phyloP scores from a whole-genome alignment of 2,888 invertebrate genomes.

The Eupithecia subfuscata region DNA sequence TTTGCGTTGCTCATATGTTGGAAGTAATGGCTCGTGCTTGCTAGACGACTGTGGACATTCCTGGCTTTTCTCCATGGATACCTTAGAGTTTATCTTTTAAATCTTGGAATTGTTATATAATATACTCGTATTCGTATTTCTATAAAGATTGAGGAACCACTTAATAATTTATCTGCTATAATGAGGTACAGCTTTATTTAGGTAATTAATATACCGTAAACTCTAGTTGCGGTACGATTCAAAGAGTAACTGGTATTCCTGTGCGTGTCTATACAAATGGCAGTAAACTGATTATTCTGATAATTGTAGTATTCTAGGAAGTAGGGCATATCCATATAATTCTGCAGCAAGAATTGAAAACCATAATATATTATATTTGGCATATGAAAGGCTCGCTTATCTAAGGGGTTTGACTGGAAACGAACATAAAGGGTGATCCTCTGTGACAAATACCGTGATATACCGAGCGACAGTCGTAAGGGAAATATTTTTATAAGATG shows the following conservation, averaged over 20 bases:
- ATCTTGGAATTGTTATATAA: background rate
- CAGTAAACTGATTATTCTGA: background rate
- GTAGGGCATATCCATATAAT: conserved; percentile 61
- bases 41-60: conserved; percentile 59
- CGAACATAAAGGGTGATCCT: conserved; percentile 85
- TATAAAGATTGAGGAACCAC: background rate
- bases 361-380: conserved; percentile 85
- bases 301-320: conserved; percentile 15
- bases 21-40: conserved; percentile 80
- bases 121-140: background rate
- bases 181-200: background rate
- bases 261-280: background rate
- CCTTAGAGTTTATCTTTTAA: background rate
- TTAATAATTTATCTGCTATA: background rate
- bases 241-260: background rate
- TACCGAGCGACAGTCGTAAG: conserved; percentile 83
- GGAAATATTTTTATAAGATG: conserved; percentile 84
- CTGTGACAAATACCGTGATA: conserved; percentile 84
- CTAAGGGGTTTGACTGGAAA: conserved; percentile 85
- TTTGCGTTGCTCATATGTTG: conserved; percentile 84
- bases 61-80: background rate
- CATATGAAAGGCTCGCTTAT: conserved; percentile 85
- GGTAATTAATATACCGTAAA: background rate
- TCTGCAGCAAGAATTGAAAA: conserved; percentile 74
- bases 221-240: background rate